Percentiles rank a stretch among this genome's conserved stretches.
Evolutionary conservation across 2,797 vertebrate species (phyloP).

Genomic region (Anguilla marmorata): DNA sequence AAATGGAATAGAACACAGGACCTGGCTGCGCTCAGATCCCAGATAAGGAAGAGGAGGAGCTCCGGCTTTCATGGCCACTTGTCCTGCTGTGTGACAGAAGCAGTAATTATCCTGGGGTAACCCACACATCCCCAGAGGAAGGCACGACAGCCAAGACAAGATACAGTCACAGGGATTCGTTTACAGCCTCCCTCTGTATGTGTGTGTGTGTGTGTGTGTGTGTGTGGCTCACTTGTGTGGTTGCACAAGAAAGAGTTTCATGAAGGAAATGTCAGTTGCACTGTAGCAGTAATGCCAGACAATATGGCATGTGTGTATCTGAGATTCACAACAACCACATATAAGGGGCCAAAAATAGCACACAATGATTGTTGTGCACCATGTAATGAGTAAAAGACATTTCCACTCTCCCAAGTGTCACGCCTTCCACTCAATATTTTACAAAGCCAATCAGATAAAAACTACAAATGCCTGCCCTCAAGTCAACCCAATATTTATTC

Average conservation of each 20-base stretch:
- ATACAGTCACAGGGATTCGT: neutral
- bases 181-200: neutral
- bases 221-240: too few relatives aligned
- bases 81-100: neutral
- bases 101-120: neutral
- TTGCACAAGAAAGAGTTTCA: too few relatives aligned
- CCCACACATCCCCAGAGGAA: neutral
- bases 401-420: neutral
- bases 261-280: too few relatives aligned
- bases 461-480: neutral
- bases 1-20: neutral
- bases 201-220: neutral
- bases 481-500: slow-evolving; percentile 2
- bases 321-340: neutral
- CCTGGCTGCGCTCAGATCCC: neutral
- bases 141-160: neutral
- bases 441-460: neutral
- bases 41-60: slow-evolving; percentile 7
- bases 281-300: too few relatives aligned
- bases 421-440: neutral
- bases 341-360: neutral
- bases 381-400: neutral
- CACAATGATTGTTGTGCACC: neutral
- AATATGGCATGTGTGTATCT: neutral
- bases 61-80: neutral